Evolutionary conservation across 1,140 invertebrate genomes (phyloP).

Genomic region (Camponotus vicinus): DNA sequence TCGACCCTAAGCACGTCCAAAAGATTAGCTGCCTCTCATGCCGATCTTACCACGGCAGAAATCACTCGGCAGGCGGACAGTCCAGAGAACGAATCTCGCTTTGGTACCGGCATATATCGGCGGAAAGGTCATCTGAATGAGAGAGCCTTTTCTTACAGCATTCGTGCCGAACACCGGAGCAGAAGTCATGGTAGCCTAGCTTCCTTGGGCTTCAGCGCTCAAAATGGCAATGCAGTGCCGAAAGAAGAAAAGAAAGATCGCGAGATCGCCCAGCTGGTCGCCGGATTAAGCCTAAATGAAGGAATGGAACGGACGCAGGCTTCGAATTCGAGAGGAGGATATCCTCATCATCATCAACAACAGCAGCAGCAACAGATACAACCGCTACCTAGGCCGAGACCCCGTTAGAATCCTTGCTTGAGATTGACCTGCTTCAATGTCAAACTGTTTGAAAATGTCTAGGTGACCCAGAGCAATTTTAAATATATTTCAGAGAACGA

Average conservation of each 20-base stretch:
- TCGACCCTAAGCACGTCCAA: conserved; percentile 81
- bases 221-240: conserved; percentile 80
- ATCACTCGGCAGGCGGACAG: conserved; percentile 88
- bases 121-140: conserved; percentile 97
- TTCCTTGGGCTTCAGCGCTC: conserved; percentile 88
- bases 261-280: conserved; percentile 96
- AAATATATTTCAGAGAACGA: background rate
- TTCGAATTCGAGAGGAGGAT: conserved; percentile 85
- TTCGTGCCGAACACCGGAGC: conserved; percentile 96
- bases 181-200: conserved; percentile 96
- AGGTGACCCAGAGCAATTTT: conserved; percentile 16
- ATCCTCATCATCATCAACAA: conserved; percentile 78
- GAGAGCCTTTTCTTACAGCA: conserved; percentile 97
- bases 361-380: conserved; percentile 79
- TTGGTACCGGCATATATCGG: conserved; percentile 94
- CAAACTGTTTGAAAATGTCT: conserved; percentile 6
- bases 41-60: conserved; percentile 79
- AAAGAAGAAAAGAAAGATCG: conserved; percentile 95
- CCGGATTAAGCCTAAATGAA: conserved; percentile 93
- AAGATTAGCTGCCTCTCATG: conserved; percentile 82
- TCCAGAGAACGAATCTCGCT: conserved; percentile 91
- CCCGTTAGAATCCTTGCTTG: conserved; percentile 76
- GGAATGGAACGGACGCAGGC: conserved; percentile 90
- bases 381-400: conserved; percentile 83
- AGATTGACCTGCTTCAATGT: conserved; percentile 17